Evolutionary conservation across 2,888 invertebrate species (phyloP).

Genomic region (Heteromurus nitidus): DNA sequence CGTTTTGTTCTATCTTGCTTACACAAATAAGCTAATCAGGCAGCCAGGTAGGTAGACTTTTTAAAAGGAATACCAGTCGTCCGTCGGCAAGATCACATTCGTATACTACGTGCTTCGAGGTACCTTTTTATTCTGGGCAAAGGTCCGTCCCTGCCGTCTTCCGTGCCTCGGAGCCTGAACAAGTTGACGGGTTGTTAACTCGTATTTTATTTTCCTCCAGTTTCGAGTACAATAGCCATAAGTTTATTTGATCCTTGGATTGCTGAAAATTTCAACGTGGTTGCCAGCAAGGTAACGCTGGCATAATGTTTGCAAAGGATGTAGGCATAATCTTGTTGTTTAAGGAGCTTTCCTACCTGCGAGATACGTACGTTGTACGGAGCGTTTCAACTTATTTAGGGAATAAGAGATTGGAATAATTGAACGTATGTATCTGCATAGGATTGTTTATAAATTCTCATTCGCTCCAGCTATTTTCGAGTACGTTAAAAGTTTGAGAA

Average conservation of each 20-base stretch:
- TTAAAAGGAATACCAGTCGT: background rate
- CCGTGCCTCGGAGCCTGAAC: slow-evolving; percentile 26
- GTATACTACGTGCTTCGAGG: background rate
- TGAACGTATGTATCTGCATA: too few species aligned
- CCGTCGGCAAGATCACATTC: background rate
- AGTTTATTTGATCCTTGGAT: background rate
- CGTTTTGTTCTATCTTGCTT: slow-evolving; percentile 47
- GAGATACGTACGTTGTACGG: too few species aligned
- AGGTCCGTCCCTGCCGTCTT: slow-evolving; percentile 16
- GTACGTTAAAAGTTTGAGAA: too few species aligned
- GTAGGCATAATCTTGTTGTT: too few species aligned
- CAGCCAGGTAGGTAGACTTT: slow-evolving; percentile 57
- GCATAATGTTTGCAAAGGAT: too few species aligned
- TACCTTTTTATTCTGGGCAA: slow-evolving; percentile 40
- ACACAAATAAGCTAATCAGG: slow-evolving; percentile 59
- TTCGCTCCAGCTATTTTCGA: too few species aligned
- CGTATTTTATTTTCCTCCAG: slow-evolving; percentile 7
- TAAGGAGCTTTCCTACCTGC: too few species aligned
- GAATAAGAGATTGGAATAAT: too few species aligned
- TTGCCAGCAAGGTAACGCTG: too few species aligned
- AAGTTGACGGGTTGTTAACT: slow-evolving; percentile 41
- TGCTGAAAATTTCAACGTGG: background rate
- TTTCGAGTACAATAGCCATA: background rate
- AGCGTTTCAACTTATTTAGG: too few species aligned
- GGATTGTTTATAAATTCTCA: too few species aligned